These are phyloP conservation scores for Piliocolobus tephrosceles DNA, from an alignment of 2,113 vertebrate species.

Conservation along the genomic window DNA sequence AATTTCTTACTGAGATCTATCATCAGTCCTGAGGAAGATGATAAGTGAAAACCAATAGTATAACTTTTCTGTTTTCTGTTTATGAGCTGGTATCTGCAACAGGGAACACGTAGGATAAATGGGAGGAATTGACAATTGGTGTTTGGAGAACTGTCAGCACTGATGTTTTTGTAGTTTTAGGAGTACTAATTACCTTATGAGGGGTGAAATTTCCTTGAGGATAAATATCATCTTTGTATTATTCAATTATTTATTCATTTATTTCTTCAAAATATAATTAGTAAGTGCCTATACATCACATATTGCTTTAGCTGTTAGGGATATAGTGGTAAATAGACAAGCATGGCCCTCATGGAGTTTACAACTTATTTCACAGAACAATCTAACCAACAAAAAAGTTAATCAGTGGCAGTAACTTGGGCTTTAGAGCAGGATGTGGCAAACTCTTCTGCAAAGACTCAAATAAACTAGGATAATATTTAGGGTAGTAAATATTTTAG, in stretches of 20 bases:
- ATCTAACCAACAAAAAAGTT: not conserved
- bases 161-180: not conserved
- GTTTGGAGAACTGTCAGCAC: not conserved
- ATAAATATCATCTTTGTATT: not conserved
- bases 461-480: not conserved
- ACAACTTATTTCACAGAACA: not conserved
- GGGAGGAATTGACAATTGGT: not conserved
- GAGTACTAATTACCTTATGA: not conserved
- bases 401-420: not conserved
- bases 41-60: not conserved
- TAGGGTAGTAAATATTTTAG: not conserved
- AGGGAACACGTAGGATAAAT: not conserved
- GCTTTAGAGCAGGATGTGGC: not conserved
- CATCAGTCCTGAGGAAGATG: not conserved
- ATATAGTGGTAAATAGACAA: not conserved
- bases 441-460: not conserved
- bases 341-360: not conserved
- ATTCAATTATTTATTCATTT: not conserved
- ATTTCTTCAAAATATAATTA: not conserved
- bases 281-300: not conserved
- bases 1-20: not conserved
- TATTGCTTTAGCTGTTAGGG: not conserved
- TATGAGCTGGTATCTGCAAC: not conserved
- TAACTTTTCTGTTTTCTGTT: not conserved
- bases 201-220: not conserved